phyloP scores from a whole-genome alignment of 2,113 vertebrate species.

The Sakesphorus luctuosus region DNA sequence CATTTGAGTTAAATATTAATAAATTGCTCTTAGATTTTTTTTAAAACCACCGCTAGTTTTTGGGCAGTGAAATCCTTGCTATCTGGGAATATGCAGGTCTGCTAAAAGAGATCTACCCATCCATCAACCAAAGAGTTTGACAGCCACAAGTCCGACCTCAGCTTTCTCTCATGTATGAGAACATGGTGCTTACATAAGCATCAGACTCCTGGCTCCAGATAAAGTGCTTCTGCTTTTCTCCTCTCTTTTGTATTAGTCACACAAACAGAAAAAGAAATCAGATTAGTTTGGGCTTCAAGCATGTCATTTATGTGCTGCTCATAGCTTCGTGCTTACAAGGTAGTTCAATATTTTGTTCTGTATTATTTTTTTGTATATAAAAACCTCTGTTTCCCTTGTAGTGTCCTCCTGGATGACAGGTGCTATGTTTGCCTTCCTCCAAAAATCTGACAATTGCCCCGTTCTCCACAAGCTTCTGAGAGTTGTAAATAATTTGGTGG shows the following conservation, averaged over 20 bases:
- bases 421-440: not conserved
- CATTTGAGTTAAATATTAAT: not conserved
- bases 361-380: not conserved
- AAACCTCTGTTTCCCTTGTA: not conserved
- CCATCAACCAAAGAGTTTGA: not conserved
- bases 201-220: not conserved
- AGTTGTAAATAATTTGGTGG: slow-evolving; percentile 16
- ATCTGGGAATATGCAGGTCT: not conserved
- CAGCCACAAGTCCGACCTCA: not conserved
- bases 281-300: not conserved
- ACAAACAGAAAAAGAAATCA: not conserved
- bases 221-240: not conserved
- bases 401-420: not conserved
- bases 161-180: not conserved
- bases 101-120: not conserved
- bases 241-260: not conserved
- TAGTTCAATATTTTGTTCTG: not conserved
- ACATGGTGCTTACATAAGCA: rapidly evolving
- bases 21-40: not conserved
- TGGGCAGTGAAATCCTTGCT: not conserved
- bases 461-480: not conserved
- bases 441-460: slow-evolving; percentile 16
- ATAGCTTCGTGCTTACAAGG: not conserved
- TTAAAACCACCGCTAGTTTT: not conserved
- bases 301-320: not conserved